Conservation (phyloP, 2,113 vertebrate genomes). For the Oophaga pumilio region DNA sequence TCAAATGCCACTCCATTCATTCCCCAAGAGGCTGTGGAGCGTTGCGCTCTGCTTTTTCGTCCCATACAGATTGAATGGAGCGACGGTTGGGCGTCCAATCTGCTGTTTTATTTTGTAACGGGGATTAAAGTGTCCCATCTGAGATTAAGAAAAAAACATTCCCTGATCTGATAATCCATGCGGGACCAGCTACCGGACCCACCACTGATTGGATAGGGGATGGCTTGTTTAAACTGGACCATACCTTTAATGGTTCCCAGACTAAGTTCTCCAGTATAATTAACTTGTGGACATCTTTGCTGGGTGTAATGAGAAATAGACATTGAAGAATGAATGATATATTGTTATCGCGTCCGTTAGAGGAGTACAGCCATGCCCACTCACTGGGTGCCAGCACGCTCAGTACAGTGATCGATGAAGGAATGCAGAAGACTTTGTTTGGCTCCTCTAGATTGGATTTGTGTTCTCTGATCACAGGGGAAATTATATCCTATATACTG, state of each 20-base stretch:
- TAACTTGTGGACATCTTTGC: neutral
- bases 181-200: no score
- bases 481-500: slow-evolving; percentile 9
- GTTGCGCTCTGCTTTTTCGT: no score
- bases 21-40: no score
- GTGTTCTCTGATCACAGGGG: slow-evolving; percentile 6
- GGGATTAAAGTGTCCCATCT: no score
- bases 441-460: slow-evolving; percentile 14
- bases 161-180: no score
- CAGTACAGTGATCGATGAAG: slow-evolving; percentile 9
- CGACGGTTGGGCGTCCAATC: no score
- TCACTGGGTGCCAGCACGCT: slow-evolving; percentile 11
- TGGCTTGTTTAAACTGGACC: no score
- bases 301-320: slow-evolving; percentile 35
- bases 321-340: neutral
- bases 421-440: neutral
- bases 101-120: no score
- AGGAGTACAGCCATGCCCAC: neutral
- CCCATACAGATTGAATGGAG: no score
- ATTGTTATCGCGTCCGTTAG: neutral
- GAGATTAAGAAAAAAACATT: no score
- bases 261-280: slow-evolving; percentile 1
- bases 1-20: no score
- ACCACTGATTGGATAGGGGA: no score
- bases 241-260: neutral